Evolutionary conservation across 2,888 invertebrate species (phyloP).

Genomic region (Notocelia uddmanniana): DNA sequence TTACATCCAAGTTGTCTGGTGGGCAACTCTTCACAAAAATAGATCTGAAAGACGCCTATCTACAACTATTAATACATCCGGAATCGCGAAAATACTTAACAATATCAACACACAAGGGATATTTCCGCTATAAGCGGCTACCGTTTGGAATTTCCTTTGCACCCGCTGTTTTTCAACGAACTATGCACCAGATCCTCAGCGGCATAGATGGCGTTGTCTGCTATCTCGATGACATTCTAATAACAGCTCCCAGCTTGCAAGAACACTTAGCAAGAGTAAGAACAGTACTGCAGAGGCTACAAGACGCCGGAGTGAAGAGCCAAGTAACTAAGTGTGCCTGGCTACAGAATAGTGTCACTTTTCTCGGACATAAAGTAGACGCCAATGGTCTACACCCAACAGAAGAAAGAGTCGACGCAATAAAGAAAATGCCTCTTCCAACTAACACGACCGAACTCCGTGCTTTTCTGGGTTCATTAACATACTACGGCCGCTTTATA

Average conservation of each 20-base stretch:
- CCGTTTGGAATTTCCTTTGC: constrained; percentile 12
- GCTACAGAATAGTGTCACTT: constrained; percentile 21
- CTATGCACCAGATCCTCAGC: constrained; percentile 21
- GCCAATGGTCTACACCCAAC: constrained; percentile 15
- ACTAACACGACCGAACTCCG: neutral
- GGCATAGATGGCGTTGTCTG: constrained; percentile 9
- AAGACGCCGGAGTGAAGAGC: constrained; percentile 23
- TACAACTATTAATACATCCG: too few species aligned
- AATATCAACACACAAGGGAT: too few species aligned
- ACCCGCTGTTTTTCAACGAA: constrained; percentile 17
- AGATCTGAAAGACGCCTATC: too few species aligned
- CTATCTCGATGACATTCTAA: constrained; percentile 10
- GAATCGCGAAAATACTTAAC: too few species aligned
- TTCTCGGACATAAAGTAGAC: constrained; percentile 13
- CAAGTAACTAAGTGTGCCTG: constrained; percentile 19
- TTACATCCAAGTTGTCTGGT: too few species aligned
- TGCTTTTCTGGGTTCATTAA: neutral
- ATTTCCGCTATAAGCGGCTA: too few species aligned
- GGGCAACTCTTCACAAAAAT: too few species aligned
- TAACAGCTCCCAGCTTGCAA: constrained; percentile 3
- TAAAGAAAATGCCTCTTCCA: constrained; percentile 5
- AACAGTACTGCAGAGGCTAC: constrained; percentile 16
- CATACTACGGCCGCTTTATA: constrained; percentile 10
- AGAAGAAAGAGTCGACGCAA: constrained; percentile 8
- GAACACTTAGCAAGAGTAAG: constrained; percentile 8